Evolutionary conservation across 2,797 vertebrate genomes (phyloP).

Genomic region (Phylloscopus collybita): DNA sequence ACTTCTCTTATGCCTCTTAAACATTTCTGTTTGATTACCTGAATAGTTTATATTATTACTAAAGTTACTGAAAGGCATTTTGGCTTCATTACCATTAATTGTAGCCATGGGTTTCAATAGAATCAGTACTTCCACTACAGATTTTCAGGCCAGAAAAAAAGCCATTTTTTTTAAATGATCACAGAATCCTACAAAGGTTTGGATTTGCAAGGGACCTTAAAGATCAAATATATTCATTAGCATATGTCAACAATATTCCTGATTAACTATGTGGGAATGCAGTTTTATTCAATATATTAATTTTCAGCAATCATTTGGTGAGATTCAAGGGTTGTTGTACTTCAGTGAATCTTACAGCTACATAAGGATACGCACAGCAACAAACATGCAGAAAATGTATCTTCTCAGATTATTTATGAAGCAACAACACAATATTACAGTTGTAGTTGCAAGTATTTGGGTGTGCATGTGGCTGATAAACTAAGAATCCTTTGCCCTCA

Average conservation of each 20-base stretch:
- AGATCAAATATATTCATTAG: background rate
- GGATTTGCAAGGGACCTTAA: background rate
- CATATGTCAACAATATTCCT: background rate
- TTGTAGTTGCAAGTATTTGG: background rate
- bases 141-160: constrained; percentile 2
- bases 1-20: background rate
- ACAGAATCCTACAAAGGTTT: background rate
- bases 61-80: background rate
- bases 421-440: background rate
- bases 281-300: background rate
- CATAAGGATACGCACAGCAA: background rate
- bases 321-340: background rate
- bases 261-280: background rate
- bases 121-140: background rate
- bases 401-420: background rate
- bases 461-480: background rate
- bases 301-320: background rate
- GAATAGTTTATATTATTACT: background rate
- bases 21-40: background rate
- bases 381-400: background rate
- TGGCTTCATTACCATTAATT: background rate
- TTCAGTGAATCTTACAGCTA: background rate
- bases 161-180: background rate
- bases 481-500: background rate
- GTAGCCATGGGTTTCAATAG: background rate